Percentiles rank a stretch among this genome's conserved stretches.
phyloP scores from a whole-genome alignment of 2,797 vertebrate genomes.

The Rhadinocentrus ornatus region DNA sequence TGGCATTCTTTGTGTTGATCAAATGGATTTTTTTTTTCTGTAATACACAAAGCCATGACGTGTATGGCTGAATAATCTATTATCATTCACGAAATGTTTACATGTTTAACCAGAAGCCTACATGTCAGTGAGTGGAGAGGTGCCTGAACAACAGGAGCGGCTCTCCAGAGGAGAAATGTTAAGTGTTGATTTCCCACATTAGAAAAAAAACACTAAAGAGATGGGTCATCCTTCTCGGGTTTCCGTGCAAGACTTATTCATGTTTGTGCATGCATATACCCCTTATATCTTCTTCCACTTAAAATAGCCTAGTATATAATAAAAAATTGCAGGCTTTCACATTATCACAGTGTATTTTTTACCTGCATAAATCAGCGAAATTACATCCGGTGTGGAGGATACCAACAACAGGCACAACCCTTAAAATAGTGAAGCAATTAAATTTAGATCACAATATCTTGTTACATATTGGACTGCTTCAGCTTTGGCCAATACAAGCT shows the following conservation, averaged over 20 bases:
- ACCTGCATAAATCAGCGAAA: slow-evolving; percentile 56
- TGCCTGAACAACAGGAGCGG: slow-evolving; percentile 51
- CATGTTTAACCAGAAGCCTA: slow-evolving; percentile 15
- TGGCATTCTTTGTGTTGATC: slow-evolving; percentile 56
- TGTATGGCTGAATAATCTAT: slow-evolving; percentile 47
- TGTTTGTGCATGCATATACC: slow-evolving; percentile 7
- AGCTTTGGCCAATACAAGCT: background rate
- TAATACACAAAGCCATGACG: slow-evolving; percentile 70
- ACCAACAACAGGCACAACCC: slow-evolving; percentile 48
- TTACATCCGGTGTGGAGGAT: slow-evolving; percentile 31
- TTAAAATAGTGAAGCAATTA: slow-evolving; percentile 75
- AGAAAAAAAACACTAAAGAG: slow-evolving; percentile 63
- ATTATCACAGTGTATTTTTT: slow-evolving; percentile 6
- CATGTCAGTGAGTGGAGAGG: slow-evolving; percentile 53
- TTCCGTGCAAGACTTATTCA: slow-evolving; percentile 55
- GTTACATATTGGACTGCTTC: slow-evolving; percentile 50
- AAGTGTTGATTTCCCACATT: slow-evolving; percentile 68
- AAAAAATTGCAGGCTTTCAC: background rate
- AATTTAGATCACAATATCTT: slow-evolving; percentile 73
- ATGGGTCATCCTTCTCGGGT: slow-evolving; percentile 72
- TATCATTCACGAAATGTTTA: slow-evolving; percentile 13
- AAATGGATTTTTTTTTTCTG: slow-evolving; percentile 25
- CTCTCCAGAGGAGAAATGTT: slow-evolving; percentile 33
- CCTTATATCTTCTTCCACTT: background rate
- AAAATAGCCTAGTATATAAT: no score